Conservation (phyloP, 2,888 invertebrate genomes). For the Ametastegia equiseti region DNA sequence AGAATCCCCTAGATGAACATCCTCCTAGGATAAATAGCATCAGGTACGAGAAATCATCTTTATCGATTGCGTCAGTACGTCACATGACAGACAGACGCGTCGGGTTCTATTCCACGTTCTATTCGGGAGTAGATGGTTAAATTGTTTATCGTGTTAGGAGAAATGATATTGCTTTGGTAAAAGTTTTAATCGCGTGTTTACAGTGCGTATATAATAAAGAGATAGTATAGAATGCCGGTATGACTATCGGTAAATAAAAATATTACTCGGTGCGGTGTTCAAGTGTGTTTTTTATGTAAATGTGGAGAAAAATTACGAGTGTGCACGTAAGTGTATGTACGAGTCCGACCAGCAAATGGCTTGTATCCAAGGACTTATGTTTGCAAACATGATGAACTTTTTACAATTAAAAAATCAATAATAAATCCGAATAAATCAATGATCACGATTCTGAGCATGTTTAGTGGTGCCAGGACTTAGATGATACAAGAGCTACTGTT, state of each 20-base stretch:
- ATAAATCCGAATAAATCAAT: constrained; percentile 6
- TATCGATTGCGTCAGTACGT: constrained; percentile 57
- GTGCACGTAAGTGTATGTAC: constrained; percentile 72
- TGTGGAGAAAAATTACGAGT: constrained; percentile 67
- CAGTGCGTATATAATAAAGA: constrained; percentile 9
- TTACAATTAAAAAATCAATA: constrained; percentile 51
- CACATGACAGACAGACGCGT: constrained; percentile 54
- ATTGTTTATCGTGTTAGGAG: constrained; percentile 31
- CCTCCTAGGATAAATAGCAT: constrained; percentile 11
- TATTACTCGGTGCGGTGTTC: constrained; percentile 67
- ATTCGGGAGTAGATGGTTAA: background rate
- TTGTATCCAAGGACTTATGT: constrained; percentile 62
- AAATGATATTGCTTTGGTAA: background rate
- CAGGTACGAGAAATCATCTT: constrained; percentile 43
- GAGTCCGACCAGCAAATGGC: constrained; percentile 61
- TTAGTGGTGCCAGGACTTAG: constrained; percentile 59
- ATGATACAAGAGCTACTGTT: constrained; percentile 31
- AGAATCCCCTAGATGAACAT: background rate
- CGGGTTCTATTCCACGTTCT: constrained; percentile 11
- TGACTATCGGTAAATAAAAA: constrained; percentile 30
- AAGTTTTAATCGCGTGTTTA: constrained; percentile 17
- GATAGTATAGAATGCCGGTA: background rate
- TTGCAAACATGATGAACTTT: constrained; percentile 60
- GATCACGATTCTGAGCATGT: constrained; percentile 55
- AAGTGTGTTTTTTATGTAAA: constrained; percentile 63